phyloP scores from a whole-genome alignment of 2,113 vertebrate species.

The Saguinus imperator region DNA sequence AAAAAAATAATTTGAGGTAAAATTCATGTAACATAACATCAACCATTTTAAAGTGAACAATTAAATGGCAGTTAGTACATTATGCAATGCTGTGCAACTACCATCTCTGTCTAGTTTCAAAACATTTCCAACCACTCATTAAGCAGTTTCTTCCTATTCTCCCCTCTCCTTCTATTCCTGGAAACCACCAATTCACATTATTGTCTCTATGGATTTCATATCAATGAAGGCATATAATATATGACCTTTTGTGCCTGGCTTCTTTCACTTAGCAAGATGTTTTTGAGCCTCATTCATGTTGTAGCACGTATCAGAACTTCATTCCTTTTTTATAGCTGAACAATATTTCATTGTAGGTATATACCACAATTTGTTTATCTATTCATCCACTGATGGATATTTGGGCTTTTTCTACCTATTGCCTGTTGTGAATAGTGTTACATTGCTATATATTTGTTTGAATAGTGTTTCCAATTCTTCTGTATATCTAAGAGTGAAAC shows the following conservation, averaged over 20 bases:
- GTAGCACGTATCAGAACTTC: background rate
- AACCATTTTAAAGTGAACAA: slow-evolving; percentile 28
- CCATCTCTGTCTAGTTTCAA: background rate
- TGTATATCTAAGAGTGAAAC: background rate
- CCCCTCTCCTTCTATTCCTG: background rate
- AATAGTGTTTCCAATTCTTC: slow-evolving; percentile 25
- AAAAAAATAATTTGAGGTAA: background rate
- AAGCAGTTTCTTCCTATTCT: background rate
- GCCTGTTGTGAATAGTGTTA: background rate
- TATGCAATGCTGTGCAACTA: background rate
- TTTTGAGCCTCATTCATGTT: slow-evolving; percentile 5
- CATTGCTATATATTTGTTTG: background rate
- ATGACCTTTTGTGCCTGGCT: background rate
- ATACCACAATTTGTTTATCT: background rate
- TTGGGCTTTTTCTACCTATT: background rate
- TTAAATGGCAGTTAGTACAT: background rate
- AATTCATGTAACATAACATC: slow-evolving; percentile 39
- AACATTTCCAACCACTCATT: background rate
- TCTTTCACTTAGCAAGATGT: background rate
- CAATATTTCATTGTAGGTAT: background rate
- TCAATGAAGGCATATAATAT: background rate
- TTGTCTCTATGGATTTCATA: background rate
- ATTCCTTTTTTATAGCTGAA: background rate
- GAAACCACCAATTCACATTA: background rate
- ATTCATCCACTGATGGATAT: background rate